Base-by-base conservation (phyloP, 2,797 vertebrate species). In the Protosalanx chinensis region DNA sequence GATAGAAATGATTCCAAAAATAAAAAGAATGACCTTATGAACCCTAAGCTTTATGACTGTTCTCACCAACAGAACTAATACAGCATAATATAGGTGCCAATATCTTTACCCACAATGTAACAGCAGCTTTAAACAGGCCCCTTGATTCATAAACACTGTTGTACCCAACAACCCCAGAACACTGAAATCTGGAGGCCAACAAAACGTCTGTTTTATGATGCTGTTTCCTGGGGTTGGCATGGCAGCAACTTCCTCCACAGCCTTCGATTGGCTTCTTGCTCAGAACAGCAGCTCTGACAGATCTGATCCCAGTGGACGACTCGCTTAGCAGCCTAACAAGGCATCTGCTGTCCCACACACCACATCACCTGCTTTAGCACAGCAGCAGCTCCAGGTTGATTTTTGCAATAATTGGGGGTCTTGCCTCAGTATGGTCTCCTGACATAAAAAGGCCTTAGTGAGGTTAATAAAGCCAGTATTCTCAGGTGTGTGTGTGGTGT, bases 371-470 rank as follows among this genome's bases (percentile, higher is more conserved):
- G 69, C 61, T 37, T 74, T 53, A 70, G 66, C 74, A 70, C 75
- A 84, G 70, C n/a, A 61, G 73, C 57, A 74, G 73, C 73, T 63
- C 46, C 65, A 72, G 78, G 81, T 82, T 87, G 83, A 86, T 87
- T 85, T 81, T 73, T 72, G 72, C 84, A 82, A 76, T 88, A 88
- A 88, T 88, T 86, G 86, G 86, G 86, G 76, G 82, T 82, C 86
- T 85, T 82, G 84, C 76, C 81, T 86, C 81, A 81, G 81, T 81
- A 77, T 72, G 66, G 71, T 15, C 70, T 15, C 70, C 77, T 83
- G 81, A 80, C 84, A 80, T 27, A 82, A 79, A 83, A 77, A 68
- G 77, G 8, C 56, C 23, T 13, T 75, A 72, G 37, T 70, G 75
- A 79, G 81, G 81, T 84, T 86, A 86, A 86, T 83, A 83, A 83